Evolutionary conservation across 1,140 invertebrate genomes (phyloP), one percentile per base, ranked within the genome.

Genomic region (Cotesia typhae): DNA sequence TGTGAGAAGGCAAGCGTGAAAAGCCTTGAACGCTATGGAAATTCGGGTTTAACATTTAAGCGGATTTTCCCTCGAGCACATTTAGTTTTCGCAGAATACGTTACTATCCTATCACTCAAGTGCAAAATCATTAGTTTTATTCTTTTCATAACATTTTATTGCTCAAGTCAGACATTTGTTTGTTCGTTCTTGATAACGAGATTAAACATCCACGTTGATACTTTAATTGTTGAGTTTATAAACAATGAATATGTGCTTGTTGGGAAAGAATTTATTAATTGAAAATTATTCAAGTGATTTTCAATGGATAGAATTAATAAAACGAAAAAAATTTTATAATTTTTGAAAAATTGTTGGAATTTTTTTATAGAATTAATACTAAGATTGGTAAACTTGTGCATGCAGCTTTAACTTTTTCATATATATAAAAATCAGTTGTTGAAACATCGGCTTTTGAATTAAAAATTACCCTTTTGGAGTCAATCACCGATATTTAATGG

Each of bases 1-100:
- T 47, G 41, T 47, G 41, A 10, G 41, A 10, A 47, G 4, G 41
- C 41, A 60, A 38, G 67, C 57, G 67, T 57, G 57, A 69, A 69
- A 60, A 57, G 53, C 47, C 47, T 59, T 36, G 55, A 55, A 63
- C 28, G 55, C 68, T 12, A 28, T 38, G 12, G 59, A 53, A 60
- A 60, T 61, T 41, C 41, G 14, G 38, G 59, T 70, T 70, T 41
- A 70, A 63, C 63, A 70, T 70, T 70, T 12, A 63, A 41, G 41
- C 37, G 60, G 41, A 63, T 63, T 70, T 63, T 28, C 60, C 60
- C 17, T 14, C 41, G 38, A 41, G 55, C 60, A 51, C 7, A 14
- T 61, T 70, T 70, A 20, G 28, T 41, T 47, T 10, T 2, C 41
- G 10, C 6, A 9, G 41, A 60, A 4, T 59, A 7, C 28, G 17